Evolutionary conservation across 2,113 vertebrate genomes (phyloP), one percentile per base, ranked within the genome.

Genomic region (Verasper variegatus): DNA sequence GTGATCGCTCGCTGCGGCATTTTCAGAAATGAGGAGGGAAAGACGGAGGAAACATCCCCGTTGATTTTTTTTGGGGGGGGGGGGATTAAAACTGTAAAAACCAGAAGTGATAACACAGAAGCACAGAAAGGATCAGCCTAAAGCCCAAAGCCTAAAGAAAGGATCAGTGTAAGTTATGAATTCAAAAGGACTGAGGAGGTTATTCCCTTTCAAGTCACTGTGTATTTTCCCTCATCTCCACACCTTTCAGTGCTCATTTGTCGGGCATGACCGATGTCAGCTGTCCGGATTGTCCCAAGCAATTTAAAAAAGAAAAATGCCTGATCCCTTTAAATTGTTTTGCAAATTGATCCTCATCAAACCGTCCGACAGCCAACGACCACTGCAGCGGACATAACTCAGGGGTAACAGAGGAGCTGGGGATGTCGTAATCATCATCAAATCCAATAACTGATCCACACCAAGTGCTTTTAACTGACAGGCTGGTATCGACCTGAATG

Each of bases 391-490:
- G 40, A 55, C 40, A 70, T 42, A 52, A 42, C 62, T 56, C 47
- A 35, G 42, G 20, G 15, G 23, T 63, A 76, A 45, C 61, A 63
- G 21, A n/a, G 14, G 10, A 55, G n/a, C 17, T 12, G 5, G 20
- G 49, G 47, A 61, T 45, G 57, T 80, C 56, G 45, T 47, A 59
- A 80, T 87, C 31, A 57, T 74, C 35, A 71, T 71, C 27, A 68
- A 40, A 78, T 76, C 45, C 56, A 74, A 75, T 76, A 24, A 37
- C 23, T 21, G 23, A 84, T 61, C 52, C 5, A 62, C 67, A 78
- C 70, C 4, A 65, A 72, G 67, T 23, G 52, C 18, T 67, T 86
- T 57, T 73, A 69, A 68, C 52, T 82, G 79, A 82, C 27, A 56
- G 14, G 12, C 7, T 42, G 42, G 55, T 40, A 86, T 77, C 65